These are phyloP conservation scores for Latrodectus elegans DNA, from an alignment of 2,888 invertebrate species.

Conservation along the genomic window DNA sequence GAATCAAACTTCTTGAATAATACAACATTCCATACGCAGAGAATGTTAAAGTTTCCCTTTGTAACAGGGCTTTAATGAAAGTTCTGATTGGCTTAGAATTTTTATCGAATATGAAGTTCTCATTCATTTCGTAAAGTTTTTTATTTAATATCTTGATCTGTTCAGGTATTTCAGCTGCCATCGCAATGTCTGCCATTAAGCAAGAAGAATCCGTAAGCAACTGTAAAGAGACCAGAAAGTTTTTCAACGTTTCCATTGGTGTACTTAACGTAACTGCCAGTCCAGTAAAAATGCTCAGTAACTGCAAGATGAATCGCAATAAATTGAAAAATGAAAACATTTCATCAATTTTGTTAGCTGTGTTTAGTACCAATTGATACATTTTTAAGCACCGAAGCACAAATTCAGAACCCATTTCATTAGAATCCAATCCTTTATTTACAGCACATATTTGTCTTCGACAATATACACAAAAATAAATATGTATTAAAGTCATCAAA, in stretches of 20 bases:
- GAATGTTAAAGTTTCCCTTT: background rate
- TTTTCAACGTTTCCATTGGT: background rate
- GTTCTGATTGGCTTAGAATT: background rate
- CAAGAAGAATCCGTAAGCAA: background rate
- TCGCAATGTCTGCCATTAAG: background rate
- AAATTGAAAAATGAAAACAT: background rate
- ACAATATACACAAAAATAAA: background rate
- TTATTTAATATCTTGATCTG: background rate
- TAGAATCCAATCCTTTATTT: background rate
- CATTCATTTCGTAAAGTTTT: background rate
- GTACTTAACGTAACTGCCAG: background rate
- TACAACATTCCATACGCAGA: background rate
- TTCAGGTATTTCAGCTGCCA: conserved; percentile 5
- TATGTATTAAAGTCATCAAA: background rate
- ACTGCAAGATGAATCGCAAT: background rate
- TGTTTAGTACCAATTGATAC: background rate
- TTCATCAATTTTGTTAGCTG: background rate
- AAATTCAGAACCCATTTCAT: background rate
- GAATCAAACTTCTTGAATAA: conserved; percentile 7
- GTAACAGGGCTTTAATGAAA: background rate
- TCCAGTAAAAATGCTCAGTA: conserved; percentile 4
- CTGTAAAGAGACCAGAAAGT: background rate
- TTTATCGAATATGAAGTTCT: background rate
- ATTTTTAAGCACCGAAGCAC: background rate
- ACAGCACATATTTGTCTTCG: background rate